These are phyloP conservation scores for Diorhabda carinulata DNA, from an alignment of 1,140 invertebrate species.

Conservation along the genomic window DNA sequence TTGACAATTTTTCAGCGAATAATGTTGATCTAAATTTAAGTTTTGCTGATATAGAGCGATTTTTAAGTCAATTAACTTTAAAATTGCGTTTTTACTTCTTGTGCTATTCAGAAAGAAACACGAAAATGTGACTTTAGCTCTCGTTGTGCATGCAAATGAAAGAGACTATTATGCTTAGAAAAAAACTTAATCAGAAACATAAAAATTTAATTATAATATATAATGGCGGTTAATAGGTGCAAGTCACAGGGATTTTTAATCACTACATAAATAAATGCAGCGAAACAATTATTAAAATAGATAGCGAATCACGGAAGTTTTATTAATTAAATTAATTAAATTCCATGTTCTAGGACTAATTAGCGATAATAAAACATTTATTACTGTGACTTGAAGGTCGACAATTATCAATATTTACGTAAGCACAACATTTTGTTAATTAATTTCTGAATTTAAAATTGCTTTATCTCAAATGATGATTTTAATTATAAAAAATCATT, in stretches of 20 bases:
- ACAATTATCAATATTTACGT: too few relatives aligned
- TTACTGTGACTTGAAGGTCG: neutral
- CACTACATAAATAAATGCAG: constrained; percentile 5
- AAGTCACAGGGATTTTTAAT: constrained; percentile 11
- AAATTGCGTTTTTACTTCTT: neutral
- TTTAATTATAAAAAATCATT: too few relatives aligned
- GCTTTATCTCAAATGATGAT: too few relatives aligned
- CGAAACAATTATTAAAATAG: constrained; percentile 4
- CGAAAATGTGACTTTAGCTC: neutral
- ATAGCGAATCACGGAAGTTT: constrained; percentile 15
- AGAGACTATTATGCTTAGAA: neutral
- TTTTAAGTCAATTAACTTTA: neutral
- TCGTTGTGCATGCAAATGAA: neutral
- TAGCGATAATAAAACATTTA: constrained; percentile 14
- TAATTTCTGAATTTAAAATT: too few relatives aligned
- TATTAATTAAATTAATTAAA: constrained; percentile 17
- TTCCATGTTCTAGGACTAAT: constrained; percentile 11
- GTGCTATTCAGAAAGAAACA: neutral
- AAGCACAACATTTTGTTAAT: too few relatives aligned
- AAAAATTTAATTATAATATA: constrained; percentile 12
- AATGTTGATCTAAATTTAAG: too few relatives aligned
- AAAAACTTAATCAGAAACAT: neutral
- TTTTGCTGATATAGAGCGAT: neutral
- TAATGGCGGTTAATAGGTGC: neutral
- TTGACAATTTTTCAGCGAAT: too few relatives aligned